These are phyloP conservation scores for Aplidium turbinatum DNA, from an alignment of 23 tunicate species.

Conservation along the genomic window DNA sequence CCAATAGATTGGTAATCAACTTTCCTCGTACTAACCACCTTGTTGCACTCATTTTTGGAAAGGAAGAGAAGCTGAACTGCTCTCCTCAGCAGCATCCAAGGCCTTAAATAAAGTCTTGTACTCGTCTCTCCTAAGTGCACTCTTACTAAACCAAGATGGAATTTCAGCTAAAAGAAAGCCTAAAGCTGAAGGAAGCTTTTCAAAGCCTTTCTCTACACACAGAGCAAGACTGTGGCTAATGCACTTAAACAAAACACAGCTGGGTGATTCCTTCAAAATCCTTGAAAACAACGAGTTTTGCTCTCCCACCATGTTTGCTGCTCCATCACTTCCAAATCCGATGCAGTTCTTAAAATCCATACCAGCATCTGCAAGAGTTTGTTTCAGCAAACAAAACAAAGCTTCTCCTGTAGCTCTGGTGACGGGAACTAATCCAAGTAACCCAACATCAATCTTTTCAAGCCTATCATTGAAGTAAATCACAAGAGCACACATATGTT, in stretches of 20 bases:
- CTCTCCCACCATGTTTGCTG: slow-evolving; percentile 4
- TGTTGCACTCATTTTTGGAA: neutral
- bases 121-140: slow-evolving; percentile 1
- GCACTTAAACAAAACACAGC: neutral
- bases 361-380: neutral
- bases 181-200: neutral
- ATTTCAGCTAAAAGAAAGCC: neutral
- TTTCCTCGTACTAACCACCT: too few relatives aligned
- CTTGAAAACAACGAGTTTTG: neutral
- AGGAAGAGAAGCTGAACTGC: neutral
- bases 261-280: slow-evolving; percentile 2
- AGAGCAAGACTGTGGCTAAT: slow-evolving; percentile 7
- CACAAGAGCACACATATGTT: neutral
- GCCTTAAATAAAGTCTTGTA: too few relatives aligned
- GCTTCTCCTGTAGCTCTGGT: slow-evolving; percentile 13
- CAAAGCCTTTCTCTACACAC: slow-evolving; percentile 9
- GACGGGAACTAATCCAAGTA: neutral
- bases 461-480: neutral
- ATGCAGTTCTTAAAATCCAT: slow-evolving; percentile 6
- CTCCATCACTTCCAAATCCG: slow-evolving; percentile 1
- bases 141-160: neutral
- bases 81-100: too few relatives aligned
- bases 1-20: too few relatives aligned
- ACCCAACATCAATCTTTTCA: slow-evolving; percentile 4
- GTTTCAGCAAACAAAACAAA: neutral